phyloP scores from a whole-genome alignment of 1,140 invertebrate genomes.

The Armadillidium nasatum region DNA sequence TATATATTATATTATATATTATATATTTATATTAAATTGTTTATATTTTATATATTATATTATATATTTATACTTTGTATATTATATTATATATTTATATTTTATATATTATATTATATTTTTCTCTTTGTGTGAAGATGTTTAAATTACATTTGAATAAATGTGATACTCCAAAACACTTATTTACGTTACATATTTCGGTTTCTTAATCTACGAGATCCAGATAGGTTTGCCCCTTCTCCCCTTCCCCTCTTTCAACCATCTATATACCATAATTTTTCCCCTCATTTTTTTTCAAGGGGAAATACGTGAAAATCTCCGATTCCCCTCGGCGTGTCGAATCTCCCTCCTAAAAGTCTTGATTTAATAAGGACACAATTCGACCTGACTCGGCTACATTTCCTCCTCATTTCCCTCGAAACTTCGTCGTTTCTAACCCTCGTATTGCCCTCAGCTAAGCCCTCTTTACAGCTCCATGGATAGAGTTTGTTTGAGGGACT shows the following conservation, averaged over 20 bases:
- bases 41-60: too few species aligned
- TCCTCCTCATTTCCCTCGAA: conserved; percentile 2
- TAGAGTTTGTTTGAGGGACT: too few species aligned
- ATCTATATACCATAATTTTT: not conserved
- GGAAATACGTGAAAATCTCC: not conserved
- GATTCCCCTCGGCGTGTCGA: not conserved
- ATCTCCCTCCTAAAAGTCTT: not conserved
- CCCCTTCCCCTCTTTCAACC: not conserved
- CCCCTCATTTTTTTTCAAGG: not conserved
- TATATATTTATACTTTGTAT: too few species aligned
- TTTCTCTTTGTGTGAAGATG: too few species aligned
- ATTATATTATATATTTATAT: too few species aligned
- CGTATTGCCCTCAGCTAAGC: conserved; percentile 1
- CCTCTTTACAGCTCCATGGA: not conserved
- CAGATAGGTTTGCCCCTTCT: not conserved
- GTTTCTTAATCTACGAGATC: too few species aligned
- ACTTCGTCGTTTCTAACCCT: not conserved
- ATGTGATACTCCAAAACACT: too few species aligned
- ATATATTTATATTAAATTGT: too few species aligned
- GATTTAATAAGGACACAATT: conserved; percentile 5
- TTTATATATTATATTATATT: too few species aligned
- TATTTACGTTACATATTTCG: not conserved
- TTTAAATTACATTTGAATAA: too few species aligned
- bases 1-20: too few species aligned
- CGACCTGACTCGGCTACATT: conserved; percentile 8